Base-by-base conservation (phyloP, 2,113 vertebrate genomes). In the Notarius quadriscutis region DNA sequence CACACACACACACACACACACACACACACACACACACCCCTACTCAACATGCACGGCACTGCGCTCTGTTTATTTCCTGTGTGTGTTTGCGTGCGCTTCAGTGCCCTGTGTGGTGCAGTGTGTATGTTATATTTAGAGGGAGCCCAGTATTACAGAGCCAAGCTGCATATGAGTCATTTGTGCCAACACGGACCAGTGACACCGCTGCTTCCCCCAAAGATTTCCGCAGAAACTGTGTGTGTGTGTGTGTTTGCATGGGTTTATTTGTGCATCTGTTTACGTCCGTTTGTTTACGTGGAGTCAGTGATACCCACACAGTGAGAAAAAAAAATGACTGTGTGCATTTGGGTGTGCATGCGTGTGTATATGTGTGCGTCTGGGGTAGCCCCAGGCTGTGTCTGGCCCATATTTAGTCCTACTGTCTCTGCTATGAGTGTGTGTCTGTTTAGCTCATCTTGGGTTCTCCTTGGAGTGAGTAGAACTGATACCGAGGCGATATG, bases 101-200 rank as follows among this genome's bases (percentile, higher is more conserved):
- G 14, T 86, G 71, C 87, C 80, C 86, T 87, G 81, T 84, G 81
- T 25, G 78, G n/a, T 80, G 80, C 58, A 83, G 57, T 87, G 89
- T 88, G 87, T 87, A 86, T 72, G 89, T 87, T 92, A 91, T 90
- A 91, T 91, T 90, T 91, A 93, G 89, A 88, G 63, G 67, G 79
- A 75, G 78, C 89, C 87, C 87, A 81, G 81, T 89, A 88, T 92
- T 90, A 88, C 90, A 87, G 89, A 83, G 89, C 84, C 86, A 89
- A 82, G 83, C 74, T 88, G 69, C 25, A 48, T 79, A 89, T 91
- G 92, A 92, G 60, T 92, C 92, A 93, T 91, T 77, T 25, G 84
- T 91, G 74, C 91, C 91, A 53, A 83, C 89, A 84, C 71, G 83
- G 82, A 79, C 81, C 74, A 87, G 81, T 74, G 88, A 91, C 89